Base-by-base conservation (phyloP, 2,797 vertebrate species). In the Anableps anableps region DNA sequence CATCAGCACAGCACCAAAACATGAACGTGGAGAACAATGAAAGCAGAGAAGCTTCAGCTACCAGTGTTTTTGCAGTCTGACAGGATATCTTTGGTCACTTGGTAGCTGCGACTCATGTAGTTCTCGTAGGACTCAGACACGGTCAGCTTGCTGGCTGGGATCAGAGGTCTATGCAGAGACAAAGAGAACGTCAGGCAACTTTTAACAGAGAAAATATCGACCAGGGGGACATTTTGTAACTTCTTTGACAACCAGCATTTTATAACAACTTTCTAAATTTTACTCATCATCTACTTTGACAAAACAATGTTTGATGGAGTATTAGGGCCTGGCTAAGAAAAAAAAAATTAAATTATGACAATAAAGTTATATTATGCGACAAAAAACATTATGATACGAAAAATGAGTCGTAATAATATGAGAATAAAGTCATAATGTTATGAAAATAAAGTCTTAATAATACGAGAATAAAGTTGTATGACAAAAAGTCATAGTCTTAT, bases 1-100 rank as follows among this genome's bases (percentile, higher is more conserved):
- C 77, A 81, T 68, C 21, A 88, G 83, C 82, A 21, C 68, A 14
- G 74, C 58, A 78, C 62, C 79, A 55, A 87, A 45, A 78, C 76
- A 78, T 29, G 75, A 78, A 73, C 68, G 55, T 3, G 11, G 31
- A 0, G 5, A 29, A 73, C 64, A 7, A 45, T 71, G 31, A 10
- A 26, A 10, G 21, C 60, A 45, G 36, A 53, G 50, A 31, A 60
- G 36, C 29, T 7, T 23, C 14, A 58, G 96, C 91, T 91, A 98
- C 98, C 98, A 94, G 97, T 96, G 91, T 94, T 96, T 95, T 97
- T 97, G 94, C 97, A 98, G 95, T 97, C 97, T 31, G 96, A 94
- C 93, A 99, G 95, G 92, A 99, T 98, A 76, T 99, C 98, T 94
- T 97, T 98, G 16, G 97, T 99, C 58, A 99, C 97, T 92, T 99